Conservation (phyloP, 2,888 invertebrate genomes). For the Habroteleia sp. region DNA sequence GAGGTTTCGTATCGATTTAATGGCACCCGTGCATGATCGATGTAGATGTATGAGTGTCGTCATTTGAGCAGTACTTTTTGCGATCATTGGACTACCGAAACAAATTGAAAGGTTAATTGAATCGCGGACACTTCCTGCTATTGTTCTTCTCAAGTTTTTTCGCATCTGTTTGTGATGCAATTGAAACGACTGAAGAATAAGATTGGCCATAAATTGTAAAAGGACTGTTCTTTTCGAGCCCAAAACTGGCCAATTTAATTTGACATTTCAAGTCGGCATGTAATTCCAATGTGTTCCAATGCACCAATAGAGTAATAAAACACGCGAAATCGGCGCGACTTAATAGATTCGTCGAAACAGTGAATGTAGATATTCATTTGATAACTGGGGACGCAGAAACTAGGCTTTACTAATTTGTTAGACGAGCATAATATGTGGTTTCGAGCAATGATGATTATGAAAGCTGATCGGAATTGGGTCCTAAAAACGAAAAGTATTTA, state of each 20-base stretch:
- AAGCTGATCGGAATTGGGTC: conserved; percentile 13
- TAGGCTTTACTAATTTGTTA: conserved; percentile 1
- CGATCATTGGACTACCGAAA: conserved; percentile 14
- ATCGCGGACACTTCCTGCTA: conserved; percentile 16
- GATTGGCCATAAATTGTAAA: conserved; percentile 2
- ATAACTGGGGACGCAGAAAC: conserved; percentile 12
- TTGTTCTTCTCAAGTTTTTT: conserved; percentile 6
- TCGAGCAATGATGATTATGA: conserved; percentile 22
- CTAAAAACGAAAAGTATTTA: too few relatives aligned
- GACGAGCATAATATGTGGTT: conserved; percentile 22
- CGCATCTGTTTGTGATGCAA: conserved; percentile 2
- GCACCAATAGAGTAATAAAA: conserved; percentile 7
- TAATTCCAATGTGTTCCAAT: neutral
- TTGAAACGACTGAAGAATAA: conserved; percentile 13
- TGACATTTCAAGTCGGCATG: conserved; percentile 22
- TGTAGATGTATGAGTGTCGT: conserved; percentile 9
- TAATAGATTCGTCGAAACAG: conserved; percentile 14
- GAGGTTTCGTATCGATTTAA: conserved; percentile 37
- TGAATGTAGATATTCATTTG: conserved; percentile 16
- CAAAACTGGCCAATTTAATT: conserved; percentile 28
- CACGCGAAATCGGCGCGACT: neutral
- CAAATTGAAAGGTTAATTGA: conserved; percentile 34
- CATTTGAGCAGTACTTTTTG: conserved; percentile 11
- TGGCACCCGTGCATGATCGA: conserved; percentile 20
- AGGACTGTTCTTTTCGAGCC: neutral